Evolutionary conservation across 1,140 invertebrate genomes (phyloP).

Genomic region (Saccostrea glomerata): DNA sequence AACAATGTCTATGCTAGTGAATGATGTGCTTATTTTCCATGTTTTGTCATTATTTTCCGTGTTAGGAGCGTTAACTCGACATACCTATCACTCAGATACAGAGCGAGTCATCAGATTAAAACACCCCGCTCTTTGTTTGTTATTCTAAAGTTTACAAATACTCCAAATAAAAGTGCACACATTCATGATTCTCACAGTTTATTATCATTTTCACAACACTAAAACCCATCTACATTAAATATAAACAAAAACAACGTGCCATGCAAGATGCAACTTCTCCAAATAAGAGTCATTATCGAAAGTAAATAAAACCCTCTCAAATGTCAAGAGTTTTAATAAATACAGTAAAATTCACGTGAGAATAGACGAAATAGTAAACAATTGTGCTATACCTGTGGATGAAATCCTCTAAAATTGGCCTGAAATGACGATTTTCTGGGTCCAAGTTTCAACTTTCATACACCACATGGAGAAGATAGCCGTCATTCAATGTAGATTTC

Average conservation of each 20-base stretch:
- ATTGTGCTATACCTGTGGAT: background rate
- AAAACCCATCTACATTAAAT: background rate
- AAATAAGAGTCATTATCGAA: slow-evolving; percentile 28
- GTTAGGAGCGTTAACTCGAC: slow-evolving; percentile 12
- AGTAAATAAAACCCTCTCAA: slow-evolving; percentile 32
- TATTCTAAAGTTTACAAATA: background rate
- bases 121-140: slow-evolving; percentile 18
- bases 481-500: slow-evolving; percentile 19
- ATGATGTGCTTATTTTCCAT: slow-evolving; percentile 7
- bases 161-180: background rate
- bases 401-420: background rate
- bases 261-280: slow-evolving; percentile 29
- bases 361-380: background rate
- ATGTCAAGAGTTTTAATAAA: background rate
- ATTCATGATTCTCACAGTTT: background rate
- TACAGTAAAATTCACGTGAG: background rate
- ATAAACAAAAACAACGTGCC: slow-evolving; percentile 12
- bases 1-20: background rate
- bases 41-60: slow-evolving; percentile 11
- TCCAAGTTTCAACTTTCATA: slow-evolving; percentile 10
- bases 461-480: slow-evolving; percentile 33
- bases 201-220: background rate
- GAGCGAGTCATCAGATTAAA: background rate
- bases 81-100: background rate
- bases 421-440: slow-evolving; percentile 29